These are phyloP conservation scores for Pelodiscus sinensis DNA, from an alignment of 2,113 vertebrate species.

Conservation along the genomic window DNA sequence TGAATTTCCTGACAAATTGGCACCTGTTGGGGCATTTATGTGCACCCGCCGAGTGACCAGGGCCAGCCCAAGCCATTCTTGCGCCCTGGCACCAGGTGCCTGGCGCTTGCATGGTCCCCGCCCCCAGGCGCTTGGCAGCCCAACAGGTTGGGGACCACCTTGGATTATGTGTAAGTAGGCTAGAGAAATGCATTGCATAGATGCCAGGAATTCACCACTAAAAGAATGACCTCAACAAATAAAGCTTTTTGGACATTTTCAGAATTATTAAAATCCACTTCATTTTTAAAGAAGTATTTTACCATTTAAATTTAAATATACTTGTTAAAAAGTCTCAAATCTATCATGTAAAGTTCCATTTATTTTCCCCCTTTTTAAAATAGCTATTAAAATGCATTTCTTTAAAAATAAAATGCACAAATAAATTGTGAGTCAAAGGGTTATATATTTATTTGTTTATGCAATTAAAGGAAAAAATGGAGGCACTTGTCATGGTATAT, in stretches of 20 bases:
- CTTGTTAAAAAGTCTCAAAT: constrained; percentile 25
- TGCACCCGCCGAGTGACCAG: no score
- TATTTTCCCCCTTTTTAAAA: neutral
- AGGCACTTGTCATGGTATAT: neutral
- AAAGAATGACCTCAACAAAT: neutral
- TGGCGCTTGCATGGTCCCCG: no score
- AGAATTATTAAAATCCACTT: constrained; percentile 8
- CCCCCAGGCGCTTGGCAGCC: no score
- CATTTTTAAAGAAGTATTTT: constrained; percentile 27
- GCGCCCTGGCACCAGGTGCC: no score
- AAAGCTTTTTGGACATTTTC: constrained; percentile 25
- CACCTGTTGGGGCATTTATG: no score
- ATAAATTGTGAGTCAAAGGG: neutral
- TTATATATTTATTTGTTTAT: constrained; percentile 9
- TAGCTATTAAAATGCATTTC: neutral
- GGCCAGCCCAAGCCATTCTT: no score
- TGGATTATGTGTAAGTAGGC: neutral
- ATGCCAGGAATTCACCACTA: neutral
- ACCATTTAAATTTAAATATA: constrained; percentile 36
- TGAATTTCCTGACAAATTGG: neutral
- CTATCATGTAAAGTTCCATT: constrained; percentile 1
- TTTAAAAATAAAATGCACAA: neutral
- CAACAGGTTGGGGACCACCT: neutral
- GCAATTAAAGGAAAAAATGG: constrained; percentile 6
- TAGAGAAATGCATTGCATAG: neutral